Conservation (phyloP, 2,797 vertebrate species). For the Tangara arthus region DNA sequence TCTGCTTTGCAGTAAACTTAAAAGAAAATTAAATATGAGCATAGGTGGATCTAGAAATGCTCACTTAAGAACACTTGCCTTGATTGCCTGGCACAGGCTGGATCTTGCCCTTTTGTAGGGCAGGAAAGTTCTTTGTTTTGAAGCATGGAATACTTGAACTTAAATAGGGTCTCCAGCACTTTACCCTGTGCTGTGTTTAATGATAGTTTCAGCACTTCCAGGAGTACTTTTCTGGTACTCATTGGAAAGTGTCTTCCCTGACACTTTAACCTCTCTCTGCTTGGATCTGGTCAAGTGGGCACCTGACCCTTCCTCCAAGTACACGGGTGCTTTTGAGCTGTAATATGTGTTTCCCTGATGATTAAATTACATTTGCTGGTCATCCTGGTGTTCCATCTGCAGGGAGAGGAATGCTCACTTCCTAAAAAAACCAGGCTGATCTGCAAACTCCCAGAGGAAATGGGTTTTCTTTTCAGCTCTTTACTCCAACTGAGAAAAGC, state of each 20-base stretch:
- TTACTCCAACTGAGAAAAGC: neutral
- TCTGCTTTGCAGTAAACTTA: neutral
- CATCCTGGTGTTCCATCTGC: neutral
- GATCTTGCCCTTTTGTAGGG: neutral
- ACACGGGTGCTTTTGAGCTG: neutral
- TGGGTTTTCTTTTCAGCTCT: neutral
- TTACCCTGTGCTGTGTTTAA: neutral
- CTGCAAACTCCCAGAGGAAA: neutral
- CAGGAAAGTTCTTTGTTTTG: neutral
- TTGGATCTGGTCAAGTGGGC: neutral
- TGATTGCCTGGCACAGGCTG: neutral
- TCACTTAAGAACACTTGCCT: neutral
- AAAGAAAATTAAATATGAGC: neutral
- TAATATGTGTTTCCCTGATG: neutral
- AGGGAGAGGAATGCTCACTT: neutral
- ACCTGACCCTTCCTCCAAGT: neutral
- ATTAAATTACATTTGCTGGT: neutral
- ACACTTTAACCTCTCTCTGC: neutral
- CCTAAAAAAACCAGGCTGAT: neutral
- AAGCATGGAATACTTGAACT: neutral
- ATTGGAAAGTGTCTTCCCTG: neutral
- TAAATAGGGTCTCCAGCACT: neutral
- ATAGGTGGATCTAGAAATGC: neutral
- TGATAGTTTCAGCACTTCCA: accelerated
- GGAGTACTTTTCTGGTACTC: neutral